A percentile compares a stretch with the other conserved stretches of the same genome.
Evolutionary conservation across 2,113 vertebrate species (phyloP).

Genomic region (Tenrec ecaudatus): DNA sequence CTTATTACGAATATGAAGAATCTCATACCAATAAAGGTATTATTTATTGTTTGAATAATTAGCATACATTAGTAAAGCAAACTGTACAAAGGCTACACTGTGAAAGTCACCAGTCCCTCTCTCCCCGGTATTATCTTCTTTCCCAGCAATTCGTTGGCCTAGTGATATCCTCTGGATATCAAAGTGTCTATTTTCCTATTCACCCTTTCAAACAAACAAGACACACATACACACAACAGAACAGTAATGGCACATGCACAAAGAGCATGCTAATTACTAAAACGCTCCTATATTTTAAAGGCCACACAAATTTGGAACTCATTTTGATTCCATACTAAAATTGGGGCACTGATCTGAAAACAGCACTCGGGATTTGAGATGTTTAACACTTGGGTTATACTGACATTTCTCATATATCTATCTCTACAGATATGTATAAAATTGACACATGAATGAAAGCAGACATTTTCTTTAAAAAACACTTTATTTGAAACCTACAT

Average conservation of each 20-base stretch:
- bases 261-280: constrained; percentile 23
- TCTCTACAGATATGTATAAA: no score
- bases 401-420: no score
- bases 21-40: not conserved
- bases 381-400: no score
- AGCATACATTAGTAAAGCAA: not conserved
- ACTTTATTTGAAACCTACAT: no score
- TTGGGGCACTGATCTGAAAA: not conserved
- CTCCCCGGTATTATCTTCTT: constrained; percentile 7
- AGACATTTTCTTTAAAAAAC: no score
- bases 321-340: constrained; percentile 32
- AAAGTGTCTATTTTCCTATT: not conserved
- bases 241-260: not conserved
- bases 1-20: no score
- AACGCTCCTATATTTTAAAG: constrained; percentile 5
- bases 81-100: not conserved
- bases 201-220: not conserved
- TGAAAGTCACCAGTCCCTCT: not conserved
- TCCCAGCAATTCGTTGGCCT: not conserved
- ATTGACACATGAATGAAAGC: no score
- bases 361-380: not conserved
- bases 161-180: not conserved
- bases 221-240: not conserved
- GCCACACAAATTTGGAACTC: not conserved
- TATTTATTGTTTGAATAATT: not conserved